Conservation (phyloP, 2,888 invertebrate species). For the Plagodis pulveraria region DNA sequence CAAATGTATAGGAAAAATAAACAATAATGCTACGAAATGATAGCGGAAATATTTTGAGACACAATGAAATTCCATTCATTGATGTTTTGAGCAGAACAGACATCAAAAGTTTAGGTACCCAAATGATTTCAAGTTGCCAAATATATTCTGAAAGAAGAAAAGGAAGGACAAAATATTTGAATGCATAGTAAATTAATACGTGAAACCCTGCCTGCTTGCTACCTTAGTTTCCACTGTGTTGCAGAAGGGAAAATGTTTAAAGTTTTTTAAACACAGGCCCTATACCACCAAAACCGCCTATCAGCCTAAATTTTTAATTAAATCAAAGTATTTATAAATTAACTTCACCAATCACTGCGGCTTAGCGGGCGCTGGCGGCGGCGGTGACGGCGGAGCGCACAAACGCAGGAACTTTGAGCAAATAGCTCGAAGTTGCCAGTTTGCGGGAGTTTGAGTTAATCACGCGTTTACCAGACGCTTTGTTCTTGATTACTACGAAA, state of each 20-base stretch:
- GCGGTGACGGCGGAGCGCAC: conserved; percentile 4
- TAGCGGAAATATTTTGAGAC: not conserved
- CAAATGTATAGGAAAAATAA: not conserved
- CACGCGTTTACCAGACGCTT: conserved; percentile 29
- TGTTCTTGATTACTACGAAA: conserved; percentile 16
- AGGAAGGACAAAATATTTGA: no score
- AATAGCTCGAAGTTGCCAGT: conserved; percentile 12
- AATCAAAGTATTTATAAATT: conserved; percentile 34
- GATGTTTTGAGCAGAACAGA: no score
- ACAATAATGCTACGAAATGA: conserved; percentile 1
- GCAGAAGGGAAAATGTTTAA: no score
- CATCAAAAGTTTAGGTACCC: not conserved
- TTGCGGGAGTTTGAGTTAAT: conserved; percentile 28
- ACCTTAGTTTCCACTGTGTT: no score
- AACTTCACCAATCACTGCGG: conserved; percentile 25
- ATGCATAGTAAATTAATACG: no score
- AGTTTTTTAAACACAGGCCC: not conserved
- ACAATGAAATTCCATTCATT: conserved; percentile 1
- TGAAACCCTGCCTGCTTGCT: no score
- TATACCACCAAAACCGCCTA: conserved; percentile 19
- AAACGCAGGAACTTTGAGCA: conserved; percentile 13
- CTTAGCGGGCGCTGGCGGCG: not conserved
- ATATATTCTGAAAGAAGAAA: no score
- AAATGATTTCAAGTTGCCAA: no score
- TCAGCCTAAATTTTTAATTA: conserved; percentile 28